Evolutionary conservation across 2,888 invertebrate species (phyloP).

Genomic region (Callimorpha dominula): DNA sequence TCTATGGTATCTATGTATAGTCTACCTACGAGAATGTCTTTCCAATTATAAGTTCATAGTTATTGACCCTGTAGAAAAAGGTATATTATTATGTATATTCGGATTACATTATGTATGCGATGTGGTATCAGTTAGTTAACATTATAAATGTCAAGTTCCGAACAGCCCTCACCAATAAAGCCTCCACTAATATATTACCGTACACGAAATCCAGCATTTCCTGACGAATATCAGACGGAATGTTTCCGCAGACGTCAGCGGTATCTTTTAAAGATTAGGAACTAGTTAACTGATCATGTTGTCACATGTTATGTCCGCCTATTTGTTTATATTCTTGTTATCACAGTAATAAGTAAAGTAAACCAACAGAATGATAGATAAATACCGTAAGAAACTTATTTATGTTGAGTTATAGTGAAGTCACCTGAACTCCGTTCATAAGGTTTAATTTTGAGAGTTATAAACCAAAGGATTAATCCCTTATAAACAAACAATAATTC

Average conservation of each 20-base stretch:
- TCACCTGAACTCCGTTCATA: not conserved
- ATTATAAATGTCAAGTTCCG: conserved; percentile 19
- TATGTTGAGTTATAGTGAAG: not conserved
- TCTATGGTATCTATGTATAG: not conserved
- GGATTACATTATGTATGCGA: not conserved
- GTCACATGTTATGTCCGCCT: conserved; percentile 31
- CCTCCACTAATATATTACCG: conserved; percentile 32
- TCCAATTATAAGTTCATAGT: not conserved
- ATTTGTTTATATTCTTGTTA: not conserved
- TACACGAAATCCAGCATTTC: conserved; percentile 42
- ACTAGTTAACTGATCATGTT: conserved; percentile 33
- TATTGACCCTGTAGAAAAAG: not conserved
- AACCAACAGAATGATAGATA: no score
- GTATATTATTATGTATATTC: no score
- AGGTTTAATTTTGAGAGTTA: not conserved
- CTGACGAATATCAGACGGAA: conserved; percentile 45
- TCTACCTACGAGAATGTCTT: not conserved
- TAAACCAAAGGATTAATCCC: conserved; percentile 22
- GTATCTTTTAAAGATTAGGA: conserved; percentile 50
- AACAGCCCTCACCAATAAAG: conserved; percentile 26
- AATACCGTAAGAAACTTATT: not conserved
- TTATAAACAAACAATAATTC: conserved; percentile 45
- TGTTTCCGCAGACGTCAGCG: conserved; percentile 43
- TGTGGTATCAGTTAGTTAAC: not conserved
- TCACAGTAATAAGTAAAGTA: no score